Evolutionary conservation across 2,113 vertebrate species (phyloP).

Genomic region (Grallaria varia): DNA sequence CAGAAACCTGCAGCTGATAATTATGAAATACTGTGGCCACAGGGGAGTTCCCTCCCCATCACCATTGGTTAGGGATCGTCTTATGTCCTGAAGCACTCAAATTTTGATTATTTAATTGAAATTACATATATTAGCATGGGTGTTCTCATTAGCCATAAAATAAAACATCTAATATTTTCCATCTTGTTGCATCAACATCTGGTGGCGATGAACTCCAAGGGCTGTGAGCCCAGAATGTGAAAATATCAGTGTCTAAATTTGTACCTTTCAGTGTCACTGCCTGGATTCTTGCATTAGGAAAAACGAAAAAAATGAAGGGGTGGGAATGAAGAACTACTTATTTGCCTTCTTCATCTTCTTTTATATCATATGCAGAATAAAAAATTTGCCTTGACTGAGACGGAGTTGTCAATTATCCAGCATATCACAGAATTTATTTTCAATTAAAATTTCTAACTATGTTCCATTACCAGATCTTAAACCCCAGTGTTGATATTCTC

Average conservation of each 20-base stretch:
- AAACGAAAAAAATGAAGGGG: neutral
- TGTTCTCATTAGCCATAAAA: conserved; percentile 45
- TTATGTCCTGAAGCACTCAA: conserved; percentile 34
- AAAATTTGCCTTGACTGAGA: neutral
- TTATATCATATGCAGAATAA: neutral
- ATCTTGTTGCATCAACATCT: conserved; percentile 32
- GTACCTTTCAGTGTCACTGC: neutral
- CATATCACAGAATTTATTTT: neutral
- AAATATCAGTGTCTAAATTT: neutral
- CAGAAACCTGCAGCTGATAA: conserved; percentile 29
- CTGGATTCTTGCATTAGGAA: neutral
- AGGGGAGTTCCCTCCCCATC: neutral
- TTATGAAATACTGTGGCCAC: conserved; percentile 29
- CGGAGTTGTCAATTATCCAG: neutral
- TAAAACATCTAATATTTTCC: conserved; percentile 37
- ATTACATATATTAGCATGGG: conserved; percentile 29
- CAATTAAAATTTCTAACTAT: neutral
- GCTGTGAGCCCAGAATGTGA: neutral
- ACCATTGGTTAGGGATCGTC: neutral
- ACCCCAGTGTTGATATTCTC: neutral
- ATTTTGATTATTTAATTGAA: conserved; percentile 64
- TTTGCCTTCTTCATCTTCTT: neutral
- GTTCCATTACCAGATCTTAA: neutral
- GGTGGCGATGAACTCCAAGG: neutral
- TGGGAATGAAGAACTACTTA: neutral